Base-by-base conservation (phyloP, 2,888 invertebrate species). In the Spatulosminthurus flaviceps region DNA sequence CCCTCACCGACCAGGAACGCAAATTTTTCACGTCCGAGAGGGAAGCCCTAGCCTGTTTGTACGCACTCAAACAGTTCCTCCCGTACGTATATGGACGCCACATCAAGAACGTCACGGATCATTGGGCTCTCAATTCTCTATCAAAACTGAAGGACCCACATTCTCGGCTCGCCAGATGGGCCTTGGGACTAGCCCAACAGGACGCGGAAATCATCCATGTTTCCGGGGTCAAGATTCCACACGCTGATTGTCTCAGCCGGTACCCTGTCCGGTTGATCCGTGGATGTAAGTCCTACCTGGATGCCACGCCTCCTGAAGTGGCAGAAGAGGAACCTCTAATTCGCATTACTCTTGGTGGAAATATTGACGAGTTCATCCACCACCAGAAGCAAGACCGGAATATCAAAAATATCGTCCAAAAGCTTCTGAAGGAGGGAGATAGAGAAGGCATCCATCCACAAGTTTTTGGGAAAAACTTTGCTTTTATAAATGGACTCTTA, bases 91-190 rank as follows among this genome's bases (percentile, higher is more conserved):
- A 87, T 76, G 87, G 87, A 0, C 28, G 85, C 13, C 61, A 79
- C 0, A 87, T 88, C 19, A 80, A 81, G 0, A 84, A 89, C 0
- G 74, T 86, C 1, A 88, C 88, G 0, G 89, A 89, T 80, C 89
- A 89, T 78, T 87, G 88, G 77, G 87, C 89, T 0, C 83, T 90
- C 60, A 87, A 87, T 86, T 89, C 88, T 87, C 80, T 89, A 9
- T 81, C 88, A 80, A 82, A 84, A 0, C 43, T 88, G 13, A 88
- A 88, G 79, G 85, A 88, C n/a, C 87, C 87, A 0, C 85, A 86
- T 28, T 87, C 87, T 21, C 80, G 88, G 29, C 80, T 89, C 0
- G 87, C 87, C 0, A 81, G 89, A 61, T 89, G 88, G 89, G 87
- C 87, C 0, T 43, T 89, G 1, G 80, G 83, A 19, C 77, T 89